Conservation (phyloP, 2,797 vertebrate species). For the Peromyscus eremicus region DNA sequence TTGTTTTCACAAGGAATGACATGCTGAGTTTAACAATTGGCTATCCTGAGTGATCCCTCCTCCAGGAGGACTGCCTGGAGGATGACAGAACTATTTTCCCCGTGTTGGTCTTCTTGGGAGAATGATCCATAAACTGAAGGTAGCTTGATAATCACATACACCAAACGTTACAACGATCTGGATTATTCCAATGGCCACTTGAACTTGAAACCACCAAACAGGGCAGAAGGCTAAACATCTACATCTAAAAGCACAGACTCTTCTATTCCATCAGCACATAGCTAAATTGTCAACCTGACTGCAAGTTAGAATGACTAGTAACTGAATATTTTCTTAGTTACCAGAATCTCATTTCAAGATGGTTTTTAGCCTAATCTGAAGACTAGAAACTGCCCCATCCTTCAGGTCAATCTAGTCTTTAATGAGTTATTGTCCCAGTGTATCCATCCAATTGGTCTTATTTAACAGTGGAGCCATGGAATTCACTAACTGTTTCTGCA, state of each 20-base stretch:
- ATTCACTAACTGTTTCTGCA: not conserved
- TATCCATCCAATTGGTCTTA: not conserved
- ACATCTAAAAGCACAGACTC: not conserved
- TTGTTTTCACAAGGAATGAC: conserved; percentile 45
- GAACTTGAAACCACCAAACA: not conserved
- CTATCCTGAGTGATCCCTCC: not conserved
- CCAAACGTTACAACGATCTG: not conserved
- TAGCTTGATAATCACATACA: not conserved
- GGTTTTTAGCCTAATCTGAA: not conserved
- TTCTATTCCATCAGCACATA: not conserved
- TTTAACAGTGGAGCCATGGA: not conserved
- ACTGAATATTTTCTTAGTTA: not conserved
- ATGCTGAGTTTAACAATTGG: not conserved
- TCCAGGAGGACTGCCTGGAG: not conserved
- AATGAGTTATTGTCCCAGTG: not conserved
- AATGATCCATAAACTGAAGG: not conserved
- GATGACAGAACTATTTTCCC: not conserved
- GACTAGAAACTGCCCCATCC: not conserved
- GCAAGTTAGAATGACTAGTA: not conserved
- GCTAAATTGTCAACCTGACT: not conserved
- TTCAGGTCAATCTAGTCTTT: not conserved
- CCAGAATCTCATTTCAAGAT: not conserved
- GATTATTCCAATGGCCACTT: not conserved
- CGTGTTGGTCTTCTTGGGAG: not conserved
- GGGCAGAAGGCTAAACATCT: not conserved